These are phyloP conservation scores for Athalia cordata DNA, from an alignment of 2,888 invertebrate species.

Conservation along the genomic window DNA sequence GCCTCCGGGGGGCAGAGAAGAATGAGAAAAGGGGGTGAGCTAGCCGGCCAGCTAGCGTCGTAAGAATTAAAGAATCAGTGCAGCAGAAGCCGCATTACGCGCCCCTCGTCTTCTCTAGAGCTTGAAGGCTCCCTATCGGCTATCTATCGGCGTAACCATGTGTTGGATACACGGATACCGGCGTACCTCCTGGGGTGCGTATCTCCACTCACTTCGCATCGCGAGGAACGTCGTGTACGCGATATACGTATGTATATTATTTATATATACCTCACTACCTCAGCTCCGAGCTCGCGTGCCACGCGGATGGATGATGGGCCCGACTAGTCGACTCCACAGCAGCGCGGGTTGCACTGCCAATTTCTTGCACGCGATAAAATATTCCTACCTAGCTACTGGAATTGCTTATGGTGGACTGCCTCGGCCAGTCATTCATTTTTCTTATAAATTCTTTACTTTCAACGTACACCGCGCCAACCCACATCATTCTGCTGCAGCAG, in stretches of 20 bases:
- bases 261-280: background rate
- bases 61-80: slow-evolving; percentile 7
- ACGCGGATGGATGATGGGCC: slow-evolving; percentile 39
- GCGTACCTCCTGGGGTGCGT: background rate
- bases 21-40: background rate
- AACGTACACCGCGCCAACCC: background rate
- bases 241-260: background rate
- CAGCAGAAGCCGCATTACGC: too few species aligned
- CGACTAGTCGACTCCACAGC: background rate
- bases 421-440: slow-evolving; percentile 65
- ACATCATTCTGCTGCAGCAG: background rate
- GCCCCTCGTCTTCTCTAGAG: too few species aligned
- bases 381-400: slow-evolving; percentile 69
- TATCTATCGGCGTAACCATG: background rate
- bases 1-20: background rate
- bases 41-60: background rate
- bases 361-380: slow-evolving; percentile 70
- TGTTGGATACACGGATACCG: background rate
- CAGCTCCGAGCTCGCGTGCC: slow-evolving; percentile 65
- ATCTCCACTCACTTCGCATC: too few species aligned
- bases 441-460: slow-evolving; percentile 20
- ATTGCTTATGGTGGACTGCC: slow-evolving; percentile 69
- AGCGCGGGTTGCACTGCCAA: slow-evolving; percentile 63
- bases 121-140: background rate
- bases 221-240: background rate